Conservation (phyloP, 1,140 invertebrate species). For the Drosophila tristis region DNA sequence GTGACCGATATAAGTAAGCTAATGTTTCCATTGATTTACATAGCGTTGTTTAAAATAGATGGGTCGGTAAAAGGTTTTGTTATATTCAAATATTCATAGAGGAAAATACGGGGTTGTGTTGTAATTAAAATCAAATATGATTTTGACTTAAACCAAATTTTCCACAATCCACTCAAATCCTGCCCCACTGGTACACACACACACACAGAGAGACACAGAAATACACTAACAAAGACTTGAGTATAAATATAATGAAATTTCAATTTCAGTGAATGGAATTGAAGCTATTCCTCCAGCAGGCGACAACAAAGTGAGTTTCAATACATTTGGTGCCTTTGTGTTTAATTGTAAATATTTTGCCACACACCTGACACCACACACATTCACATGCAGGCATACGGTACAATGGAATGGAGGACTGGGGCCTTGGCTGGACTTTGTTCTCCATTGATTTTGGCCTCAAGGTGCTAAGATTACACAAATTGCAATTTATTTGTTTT, state of each 20-base stretch:
- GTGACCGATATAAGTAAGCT: no score
- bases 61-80: no score
- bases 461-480: conserved; percentile 80
- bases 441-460: conserved; percentile 72
- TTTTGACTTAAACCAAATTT: conserved; percentile 33
- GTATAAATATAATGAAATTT: conserved; percentile 38
- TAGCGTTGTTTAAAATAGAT: no score
- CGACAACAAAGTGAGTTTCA: conserved; percentile 42
- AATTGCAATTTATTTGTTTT: conserved; percentile 82
- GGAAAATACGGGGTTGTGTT: not conserved
- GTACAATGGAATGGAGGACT: conserved; percentile 7
- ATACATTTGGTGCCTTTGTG: conserved; percentile 64
- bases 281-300: conserved; percentile 18
- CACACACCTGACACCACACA: conserved; percentile 67
- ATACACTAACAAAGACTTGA: conserved; percentile 1
- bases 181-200: conserved; percentile 10
- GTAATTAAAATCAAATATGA: conserved; percentile 75
- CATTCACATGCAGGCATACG: not conserved
- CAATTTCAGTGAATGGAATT: conserved; percentile 29
- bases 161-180: conserved; percentile 34
- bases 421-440: conserved; percentile 13
- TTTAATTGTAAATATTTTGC: conserved; percentile 79
- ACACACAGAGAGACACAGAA: not conserved
- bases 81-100: no score
- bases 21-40: no score